A percentile compares a stretch with the other conserved stretches of the same genome.
Evolutionary conservation across 2,888 invertebrate species (phyloP).

Genomic region (Diarsia mendica): DNA sequence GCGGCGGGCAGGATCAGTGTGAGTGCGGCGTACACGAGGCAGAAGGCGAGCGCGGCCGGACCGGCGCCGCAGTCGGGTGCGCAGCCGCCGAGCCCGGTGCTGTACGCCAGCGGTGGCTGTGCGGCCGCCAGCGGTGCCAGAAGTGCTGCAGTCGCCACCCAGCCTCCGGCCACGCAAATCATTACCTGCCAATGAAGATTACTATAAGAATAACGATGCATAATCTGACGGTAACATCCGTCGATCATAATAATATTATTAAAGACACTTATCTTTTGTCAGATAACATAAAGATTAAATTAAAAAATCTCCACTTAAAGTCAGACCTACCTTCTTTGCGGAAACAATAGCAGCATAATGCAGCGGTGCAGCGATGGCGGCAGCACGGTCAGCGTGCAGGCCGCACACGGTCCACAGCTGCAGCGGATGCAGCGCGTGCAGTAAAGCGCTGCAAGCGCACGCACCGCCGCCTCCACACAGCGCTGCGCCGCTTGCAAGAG

Average conservation of each 20-base stretch:
- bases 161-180: conserved; percentile 92
- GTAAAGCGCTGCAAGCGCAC: conserved; percentile 92
- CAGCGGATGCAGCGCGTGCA: conserved; percentile 93
- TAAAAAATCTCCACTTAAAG: background rate
- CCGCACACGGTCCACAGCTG: conserved; percentile 95
- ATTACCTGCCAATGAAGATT: conserved; percentile 86
- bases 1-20: conserved; percentile 92
- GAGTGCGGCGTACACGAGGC: conserved; percentile 91
- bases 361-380: conserved; percentile 94
- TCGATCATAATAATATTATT: no score
- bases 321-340: conserved; percentile 90
- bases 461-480: conserved; percentile 92
- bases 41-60: conserved; percentile 91
- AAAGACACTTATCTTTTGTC: background rate
- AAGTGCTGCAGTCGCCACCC: conserved; percentile 91
- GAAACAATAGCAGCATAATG: conserved; percentile 95
- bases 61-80: conserved; percentile 92
- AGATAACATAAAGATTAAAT: no score
- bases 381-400: conserved; percentile 94
- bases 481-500: conserved; percentile 92
- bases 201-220: background rate
- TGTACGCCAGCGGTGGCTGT: conserved; percentile 85
- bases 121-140: conserved; percentile 92
- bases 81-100: conserved; percentile 91
- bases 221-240: background rate